phyloP scores from a whole-genome alignment of 2,113 vertebrate species.

The Naja naja region DNA sequence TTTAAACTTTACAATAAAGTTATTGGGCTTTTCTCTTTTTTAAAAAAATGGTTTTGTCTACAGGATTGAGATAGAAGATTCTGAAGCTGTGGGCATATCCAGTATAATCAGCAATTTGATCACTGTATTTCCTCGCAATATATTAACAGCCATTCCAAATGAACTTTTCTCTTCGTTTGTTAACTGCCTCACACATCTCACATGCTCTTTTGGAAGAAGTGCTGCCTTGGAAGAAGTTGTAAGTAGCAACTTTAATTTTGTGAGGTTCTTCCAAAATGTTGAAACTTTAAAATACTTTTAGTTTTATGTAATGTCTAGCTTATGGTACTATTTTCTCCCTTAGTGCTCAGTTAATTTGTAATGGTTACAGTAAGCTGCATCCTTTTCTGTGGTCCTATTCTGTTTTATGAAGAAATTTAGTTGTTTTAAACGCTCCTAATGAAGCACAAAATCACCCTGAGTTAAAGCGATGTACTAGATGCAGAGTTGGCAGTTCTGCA shows the following conservation, averaged over 20 bases:
- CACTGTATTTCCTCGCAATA: constrained; percentile 91
- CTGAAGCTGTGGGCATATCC: constrained; percentile 94
- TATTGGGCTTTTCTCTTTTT: constrained; percentile 18
- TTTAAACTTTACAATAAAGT: constrained; percentile 14
- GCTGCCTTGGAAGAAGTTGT: constrained; percentile 98
- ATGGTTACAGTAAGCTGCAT: not conserved
- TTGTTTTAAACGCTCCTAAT: not conserved
- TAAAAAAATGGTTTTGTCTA: constrained; percentile 47
- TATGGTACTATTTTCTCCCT: not conserved
- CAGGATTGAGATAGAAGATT: constrained; percentile 99
- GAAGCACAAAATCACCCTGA: not conserved
- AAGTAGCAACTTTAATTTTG: constrained; percentile 56
- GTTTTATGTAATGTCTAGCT: not conserved
- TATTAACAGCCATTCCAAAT: constrained; percentile 90
- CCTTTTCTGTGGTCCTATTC: not conserved
- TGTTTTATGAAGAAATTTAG: not conserved
- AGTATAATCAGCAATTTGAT: constrained; percentile 98
- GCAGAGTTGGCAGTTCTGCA: not conserved
- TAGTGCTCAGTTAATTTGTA: not conserved
- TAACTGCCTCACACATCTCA: constrained; percentile 96
- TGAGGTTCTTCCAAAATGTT: not conserved
- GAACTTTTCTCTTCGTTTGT: constrained; percentile 98
- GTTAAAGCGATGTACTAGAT: not conserved
- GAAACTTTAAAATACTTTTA: not conserved
- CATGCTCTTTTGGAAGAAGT: constrained; percentile 95